These are phyloP conservation scores for Drosophila funebris DNA, from an alignment of 1,140 invertebrate genomes.

Conservation along the genomic window DNA sequence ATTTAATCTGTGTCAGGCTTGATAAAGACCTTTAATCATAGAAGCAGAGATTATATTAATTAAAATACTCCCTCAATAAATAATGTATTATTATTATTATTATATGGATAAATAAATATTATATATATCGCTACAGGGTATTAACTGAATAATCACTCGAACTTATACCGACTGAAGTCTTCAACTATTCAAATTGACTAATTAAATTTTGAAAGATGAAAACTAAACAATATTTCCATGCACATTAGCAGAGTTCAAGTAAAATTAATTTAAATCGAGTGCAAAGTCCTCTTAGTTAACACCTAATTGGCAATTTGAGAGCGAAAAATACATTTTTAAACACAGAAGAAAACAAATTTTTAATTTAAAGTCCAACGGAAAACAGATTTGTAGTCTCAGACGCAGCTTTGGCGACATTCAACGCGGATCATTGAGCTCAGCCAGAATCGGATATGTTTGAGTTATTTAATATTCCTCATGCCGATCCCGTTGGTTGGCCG, in stretches of 20 bases:
- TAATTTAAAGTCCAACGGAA: background rate
- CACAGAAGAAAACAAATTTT: background rate
- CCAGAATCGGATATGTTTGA: constrained; percentile 29
- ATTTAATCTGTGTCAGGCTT: no score
- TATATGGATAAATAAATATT: no score
- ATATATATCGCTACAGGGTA: background rate
- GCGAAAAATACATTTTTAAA: background rate
- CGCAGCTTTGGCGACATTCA: background rate
- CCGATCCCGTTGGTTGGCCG: constrained; percentile 79
- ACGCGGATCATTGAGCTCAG: background rate
- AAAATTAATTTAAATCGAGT: background rate
- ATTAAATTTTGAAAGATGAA: background rate
- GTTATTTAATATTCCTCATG: constrained; percentile 4
- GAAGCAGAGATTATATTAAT: no score
- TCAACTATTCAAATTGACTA: background rate
- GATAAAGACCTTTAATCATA: no score
- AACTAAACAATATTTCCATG: background rate
- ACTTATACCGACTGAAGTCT: background rate
- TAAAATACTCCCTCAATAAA: no score
- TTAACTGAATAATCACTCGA: background rate
- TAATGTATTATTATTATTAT: no score
- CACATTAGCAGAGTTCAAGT: background rate
- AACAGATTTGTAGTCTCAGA: background rate
- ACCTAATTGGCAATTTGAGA: background rate
- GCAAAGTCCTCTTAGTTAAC: background rate